Percentiles rank a stretch among this genome's conserved stretches.
Evolutionary conservation across 2,888 invertebrate species (phyloP).

Genomic region (Galerucella calmariensis): DNA sequence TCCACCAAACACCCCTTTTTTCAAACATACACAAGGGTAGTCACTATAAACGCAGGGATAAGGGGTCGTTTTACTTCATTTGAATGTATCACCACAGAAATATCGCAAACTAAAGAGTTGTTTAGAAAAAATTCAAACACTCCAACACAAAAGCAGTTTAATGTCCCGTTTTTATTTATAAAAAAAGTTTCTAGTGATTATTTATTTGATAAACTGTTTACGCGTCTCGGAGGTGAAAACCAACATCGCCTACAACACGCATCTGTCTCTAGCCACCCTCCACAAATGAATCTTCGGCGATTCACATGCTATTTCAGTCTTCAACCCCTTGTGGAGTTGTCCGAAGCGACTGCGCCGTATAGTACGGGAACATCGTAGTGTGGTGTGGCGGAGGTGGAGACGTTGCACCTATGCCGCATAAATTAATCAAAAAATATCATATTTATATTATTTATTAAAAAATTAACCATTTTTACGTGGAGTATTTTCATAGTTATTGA

Average conservation of each 20-base stretch:
- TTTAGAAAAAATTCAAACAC: background rate
- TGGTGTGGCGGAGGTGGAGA: background rate
- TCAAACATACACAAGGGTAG: conserved; percentile 27
- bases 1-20: conserved; percentile 23
- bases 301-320: conserved; percentile 45
- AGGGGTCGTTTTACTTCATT: conserved; percentile 10
- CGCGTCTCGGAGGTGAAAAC: conserved; percentile 10
- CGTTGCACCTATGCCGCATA: background rate
- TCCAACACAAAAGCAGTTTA: background rate
- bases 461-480: too few species aligned
- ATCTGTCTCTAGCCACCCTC: conserved; percentile 42
- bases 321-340: conserved; percentile 43
- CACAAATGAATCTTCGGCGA: conserved; percentile 35
- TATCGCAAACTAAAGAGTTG: background rate
- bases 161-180: conserved; percentile 3
- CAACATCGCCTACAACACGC: conserved; percentile 22
- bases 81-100: conserved; percentile 11
- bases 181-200: background rate
- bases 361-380: background rate
- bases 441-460: background rate
- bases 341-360: conserved; percentile 42
- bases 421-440: background rate
- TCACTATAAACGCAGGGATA: conserved; percentile 7
- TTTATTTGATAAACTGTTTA: background rate
- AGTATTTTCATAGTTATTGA: too few species aligned